Evolutionary conservation across 2,888 invertebrate genomes (phyloP), one percentile per base, ranked within the genome.

Genomic region (Gibbula magus): DNA sequence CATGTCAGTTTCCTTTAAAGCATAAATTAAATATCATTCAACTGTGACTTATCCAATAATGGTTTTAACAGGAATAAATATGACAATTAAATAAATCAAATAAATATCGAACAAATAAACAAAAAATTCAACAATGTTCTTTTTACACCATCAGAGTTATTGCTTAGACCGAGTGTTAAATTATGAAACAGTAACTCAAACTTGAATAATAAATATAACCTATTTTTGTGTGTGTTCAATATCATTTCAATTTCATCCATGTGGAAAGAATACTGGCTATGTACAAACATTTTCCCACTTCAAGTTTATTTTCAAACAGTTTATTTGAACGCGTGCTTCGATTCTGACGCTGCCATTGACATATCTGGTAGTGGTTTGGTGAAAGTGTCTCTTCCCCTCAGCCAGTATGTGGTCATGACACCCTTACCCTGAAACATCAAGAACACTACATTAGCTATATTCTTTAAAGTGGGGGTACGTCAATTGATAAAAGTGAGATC

Each of bases 351-450:
- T 39, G 87, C 86, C 73, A 85, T 56, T 5, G 84, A 83, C 66
- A 51, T 73, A 35, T 82, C 84, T 18, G 92, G 93, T 7, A 93
- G 82, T 29, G 86, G 86, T 86, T 92, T 91, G 67, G 83, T 83
- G 79, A 91, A 93, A 2, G 91, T 91, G 16, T 91, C 91, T 85
- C 92, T 92, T 8, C 92, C 92, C 67, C 86, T 83, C 45, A 92
- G 83, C 92, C 92, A 92, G 83, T 90, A 92, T 2, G 92, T 92
- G 53, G 88, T 90, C 80, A 89, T 89, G 67, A 84, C 85, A 25
- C 92, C 92, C 86, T 91, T 92, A 35, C 92, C 95, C 90, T 91
- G 84, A 10, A 83, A 79, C 25, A 75, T 45, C 7, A 35, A 3
- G 7, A 3, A 7, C 4, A 3, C 3, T 5, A 35, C 7, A 5